phyloP scores from a whole-genome alignment of 2,888 invertebrate species.

The Callyntrura sp. region DNA sequence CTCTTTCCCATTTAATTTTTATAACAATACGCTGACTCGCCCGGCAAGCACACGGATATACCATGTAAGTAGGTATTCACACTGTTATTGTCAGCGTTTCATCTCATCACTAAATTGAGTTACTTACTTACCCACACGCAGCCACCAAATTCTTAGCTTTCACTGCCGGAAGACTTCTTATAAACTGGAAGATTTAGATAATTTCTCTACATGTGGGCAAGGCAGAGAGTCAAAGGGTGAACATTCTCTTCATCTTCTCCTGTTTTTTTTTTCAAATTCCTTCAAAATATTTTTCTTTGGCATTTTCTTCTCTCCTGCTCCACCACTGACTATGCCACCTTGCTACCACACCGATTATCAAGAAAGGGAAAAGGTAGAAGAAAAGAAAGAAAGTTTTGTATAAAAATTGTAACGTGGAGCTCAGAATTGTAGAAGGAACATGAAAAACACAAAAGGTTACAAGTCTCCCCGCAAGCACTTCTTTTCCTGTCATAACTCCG shows the following conservation, averaged over 20 bases:
- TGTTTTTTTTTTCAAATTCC: not conserved
- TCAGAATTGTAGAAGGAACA: too few species aligned
- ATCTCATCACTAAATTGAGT: slow-evolving; percentile 8
- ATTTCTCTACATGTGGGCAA: not conserved
- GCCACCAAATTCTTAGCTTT: not conserved
- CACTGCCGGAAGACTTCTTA: not conserved
- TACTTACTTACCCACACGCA: not conserved
- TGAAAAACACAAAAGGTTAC: too few species aligned
- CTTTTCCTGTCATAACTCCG: too few species aligned
- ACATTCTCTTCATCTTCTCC: too few species aligned
- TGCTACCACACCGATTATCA: too few species aligned
- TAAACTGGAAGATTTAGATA: not conserved
- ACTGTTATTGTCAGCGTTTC: not conserved
- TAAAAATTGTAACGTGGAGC: too few species aligned
- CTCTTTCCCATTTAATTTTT: not conserved
- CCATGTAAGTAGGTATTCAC: not conserved
- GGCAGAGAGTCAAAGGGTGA: too few species aligned
- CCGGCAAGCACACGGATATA: too few species aligned
- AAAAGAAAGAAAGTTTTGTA: too few species aligned
- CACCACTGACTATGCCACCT: slow-evolving; percentile 1
- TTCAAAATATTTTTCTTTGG: not conserved
- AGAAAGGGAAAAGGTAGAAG: too few species aligned
- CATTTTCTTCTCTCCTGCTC: not conserved
- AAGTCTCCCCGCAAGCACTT: too few species aligned
- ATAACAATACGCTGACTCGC: not conserved